Conservation (phyloP, 2,113 vertebrate genomes). For the Hirundichthys speculiger region DNA sequence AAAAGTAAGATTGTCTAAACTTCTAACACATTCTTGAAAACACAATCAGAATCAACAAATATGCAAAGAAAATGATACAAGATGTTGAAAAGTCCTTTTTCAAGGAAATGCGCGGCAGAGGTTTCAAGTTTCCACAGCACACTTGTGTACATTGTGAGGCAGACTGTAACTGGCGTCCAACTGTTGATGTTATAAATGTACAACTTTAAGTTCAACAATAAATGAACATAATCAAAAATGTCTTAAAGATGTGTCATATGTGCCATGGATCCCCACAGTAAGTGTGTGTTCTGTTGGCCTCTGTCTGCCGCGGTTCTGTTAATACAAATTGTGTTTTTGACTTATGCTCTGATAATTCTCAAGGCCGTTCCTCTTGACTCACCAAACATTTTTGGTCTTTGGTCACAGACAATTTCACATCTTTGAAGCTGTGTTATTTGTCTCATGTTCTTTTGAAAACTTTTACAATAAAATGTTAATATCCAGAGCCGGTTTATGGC, state of each 20-base stretch:
- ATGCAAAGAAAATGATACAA: slow-evolving; percentile 16
- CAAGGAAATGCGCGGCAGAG: neutral
- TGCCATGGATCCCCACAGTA: too few species aligned
- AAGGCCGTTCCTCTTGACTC: neutral
- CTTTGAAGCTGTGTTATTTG: slow-evolving; percentile 35
- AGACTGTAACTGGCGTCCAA: neutral
- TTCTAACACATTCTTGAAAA: slow-evolving; percentile 8
- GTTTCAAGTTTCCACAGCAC: slow-evolving; percentile 5
- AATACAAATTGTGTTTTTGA: neutral
- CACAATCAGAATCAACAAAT: neutral
- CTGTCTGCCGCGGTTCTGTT: neutral
- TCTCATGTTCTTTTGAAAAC: slow-evolving; percentile 29
- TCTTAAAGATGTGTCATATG: neutral
- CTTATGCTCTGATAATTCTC: slow-evolving; percentile 29
- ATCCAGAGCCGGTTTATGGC: slow-evolving; percentile 3
- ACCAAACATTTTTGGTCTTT: slow-evolving; percentile 30
- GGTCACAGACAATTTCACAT: slow-evolving; percentile 28
- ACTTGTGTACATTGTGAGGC: neutral
- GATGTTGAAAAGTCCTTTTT: neutral
- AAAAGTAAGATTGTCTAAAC: slow-evolving; percentile 10
- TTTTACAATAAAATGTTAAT: slow-evolving; percentile 3
- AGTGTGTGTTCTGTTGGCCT: too few species aligned
- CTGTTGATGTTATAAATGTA: neutral
- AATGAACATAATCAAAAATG: neutral
- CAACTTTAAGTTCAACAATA: neutral